Conservation (phyloP, 2,888 invertebrate species). For the Tethea ocularis region DNA sequence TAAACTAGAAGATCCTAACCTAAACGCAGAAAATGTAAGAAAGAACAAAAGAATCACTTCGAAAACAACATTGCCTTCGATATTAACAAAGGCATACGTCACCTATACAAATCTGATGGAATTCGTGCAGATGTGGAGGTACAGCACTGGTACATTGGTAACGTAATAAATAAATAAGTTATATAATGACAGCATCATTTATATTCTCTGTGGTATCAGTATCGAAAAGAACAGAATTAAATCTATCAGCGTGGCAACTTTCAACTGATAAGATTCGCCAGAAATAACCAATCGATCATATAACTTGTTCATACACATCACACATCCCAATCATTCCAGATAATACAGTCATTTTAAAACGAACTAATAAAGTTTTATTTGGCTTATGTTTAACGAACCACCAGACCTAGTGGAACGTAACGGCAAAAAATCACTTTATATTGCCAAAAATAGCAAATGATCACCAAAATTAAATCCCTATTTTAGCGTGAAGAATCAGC, state of each 20-base stretch:
- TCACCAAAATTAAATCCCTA: too few relatives aligned
- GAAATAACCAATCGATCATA: background rate
- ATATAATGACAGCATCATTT: too few relatives aligned
- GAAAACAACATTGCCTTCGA: slow-evolving; percentile 54
- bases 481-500: too few relatives aligned
- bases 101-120: slow-evolving; percentile 28
- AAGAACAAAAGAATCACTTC: slow-evolving; percentile 68
- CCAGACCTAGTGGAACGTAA: too few relatives aligned
- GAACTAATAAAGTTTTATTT: too few relatives aligned
- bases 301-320: too few relatives aligned
- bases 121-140: background rate
- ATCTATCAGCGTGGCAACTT: background rate
- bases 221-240: too few relatives aligned
- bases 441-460: too few relatives aligned
- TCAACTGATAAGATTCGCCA: background rate
- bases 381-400: too few relatives aligned
- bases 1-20: slow-evolving; percentile 47
- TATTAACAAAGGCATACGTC: slow-evolving; percentile 45
- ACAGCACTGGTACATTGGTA: background rate
- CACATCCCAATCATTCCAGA: too few relatives aligned
- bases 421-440: too few relatives aligned
- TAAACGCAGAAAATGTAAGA: slow-evolving; percentile 58
- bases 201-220: background rate
- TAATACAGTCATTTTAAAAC: too few relatives aligned
- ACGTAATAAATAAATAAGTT: background rate